phyloP scores from a whole-genome alignment of 2,797 vertebrate genomes.

The Oceanodroma leucorhoa region DNA sequence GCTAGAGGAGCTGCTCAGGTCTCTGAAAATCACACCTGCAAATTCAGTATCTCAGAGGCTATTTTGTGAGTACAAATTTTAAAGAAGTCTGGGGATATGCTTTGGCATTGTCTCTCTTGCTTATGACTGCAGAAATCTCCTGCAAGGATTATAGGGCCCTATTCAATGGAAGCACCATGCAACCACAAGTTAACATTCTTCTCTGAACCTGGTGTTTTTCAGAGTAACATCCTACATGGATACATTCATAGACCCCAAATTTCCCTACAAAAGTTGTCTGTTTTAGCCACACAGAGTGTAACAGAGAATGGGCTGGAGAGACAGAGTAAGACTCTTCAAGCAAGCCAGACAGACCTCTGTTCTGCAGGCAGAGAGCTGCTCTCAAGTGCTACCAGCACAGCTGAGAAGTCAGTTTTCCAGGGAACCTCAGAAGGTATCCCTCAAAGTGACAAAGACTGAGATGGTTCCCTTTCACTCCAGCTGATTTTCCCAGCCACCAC shows the following conservation, averaged over 20 bases:
- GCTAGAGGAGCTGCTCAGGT: neutral
- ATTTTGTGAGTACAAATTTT: neutral
- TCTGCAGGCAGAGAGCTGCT: neutral
- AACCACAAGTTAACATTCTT: neutral
- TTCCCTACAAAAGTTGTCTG: neutral
- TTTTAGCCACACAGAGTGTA: neutral
- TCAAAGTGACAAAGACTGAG: rapidly evolving
- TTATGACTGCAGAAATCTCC: neutral
- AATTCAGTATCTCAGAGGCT: neutral
- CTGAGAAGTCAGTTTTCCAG: neutral
- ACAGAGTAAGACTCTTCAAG: neutral
- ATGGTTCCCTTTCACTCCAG: neutral
- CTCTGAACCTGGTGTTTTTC: neutral
- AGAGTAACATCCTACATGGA: neutral
- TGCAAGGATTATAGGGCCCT: neutral
- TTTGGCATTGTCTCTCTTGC: rapidly evolving
- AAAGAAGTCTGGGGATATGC: neutral
- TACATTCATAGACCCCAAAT: neutral
- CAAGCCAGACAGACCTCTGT: neutral
- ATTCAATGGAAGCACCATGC: rapidly evolving
- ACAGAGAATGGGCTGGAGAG: neutral
- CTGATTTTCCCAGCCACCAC: neutral
- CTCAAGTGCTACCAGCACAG: neutral
- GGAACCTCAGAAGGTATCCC: neutral
- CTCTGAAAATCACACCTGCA: neutral